phyloP scores from a whole-genome alignment of 2,113 vertebrate genomes.

The Alectura lathami region DNA sequence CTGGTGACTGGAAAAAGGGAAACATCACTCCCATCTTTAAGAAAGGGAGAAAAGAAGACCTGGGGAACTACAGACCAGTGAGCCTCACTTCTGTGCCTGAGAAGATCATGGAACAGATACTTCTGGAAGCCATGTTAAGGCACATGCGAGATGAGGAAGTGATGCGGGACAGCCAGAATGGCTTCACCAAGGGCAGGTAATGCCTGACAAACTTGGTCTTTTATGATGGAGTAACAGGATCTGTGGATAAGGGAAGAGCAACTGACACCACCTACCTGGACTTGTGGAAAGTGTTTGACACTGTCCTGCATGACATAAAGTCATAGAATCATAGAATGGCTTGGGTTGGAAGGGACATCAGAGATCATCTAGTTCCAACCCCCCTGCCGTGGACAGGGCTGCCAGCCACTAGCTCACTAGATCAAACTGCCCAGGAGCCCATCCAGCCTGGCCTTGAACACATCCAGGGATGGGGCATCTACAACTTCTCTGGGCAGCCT shows the following conservation, averaged over 20 bases:
- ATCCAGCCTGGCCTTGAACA: background rate
- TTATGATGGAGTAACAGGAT: background rate
- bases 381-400: background rate
- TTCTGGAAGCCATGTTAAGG: background rate
- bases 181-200: background rate
- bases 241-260: background rate
- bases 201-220: background rate
- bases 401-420: no score
- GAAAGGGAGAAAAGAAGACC: no score
- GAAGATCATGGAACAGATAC: background rate
- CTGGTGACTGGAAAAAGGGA: no score
- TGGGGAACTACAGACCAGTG: no score
- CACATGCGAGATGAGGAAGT: background rate
- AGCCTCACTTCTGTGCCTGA: background rate
- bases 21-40: no score
- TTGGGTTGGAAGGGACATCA: background rate
- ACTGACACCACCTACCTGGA: background rate
- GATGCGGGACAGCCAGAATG: background rate
- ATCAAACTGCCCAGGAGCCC: background rate
- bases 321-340: background rate
- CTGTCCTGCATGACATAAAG: background rate
- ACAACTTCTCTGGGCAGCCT: no score
- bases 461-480: background rate
- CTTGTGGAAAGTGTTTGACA: background rate
- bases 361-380: background rate